A percentile compares a stretch with the other conserved stretches of the same genome.
phyloP scores from a whole-genome alignment of 2,113 vertebrate genomes.

The Saimiri boliviensis region DNA sequence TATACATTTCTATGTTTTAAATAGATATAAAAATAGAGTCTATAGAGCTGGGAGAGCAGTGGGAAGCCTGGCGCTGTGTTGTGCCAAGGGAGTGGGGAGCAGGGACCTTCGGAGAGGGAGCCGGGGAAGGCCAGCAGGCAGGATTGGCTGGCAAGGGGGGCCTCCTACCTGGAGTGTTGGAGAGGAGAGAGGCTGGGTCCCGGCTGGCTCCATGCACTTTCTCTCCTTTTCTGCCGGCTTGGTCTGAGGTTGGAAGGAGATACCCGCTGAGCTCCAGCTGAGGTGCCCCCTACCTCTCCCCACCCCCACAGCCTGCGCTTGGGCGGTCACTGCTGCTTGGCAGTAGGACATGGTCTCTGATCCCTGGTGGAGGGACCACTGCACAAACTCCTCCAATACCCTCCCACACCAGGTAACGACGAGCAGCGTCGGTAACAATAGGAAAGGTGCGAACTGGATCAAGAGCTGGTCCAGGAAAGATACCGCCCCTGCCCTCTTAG shows the following conservation, averaged over 20 bases:
- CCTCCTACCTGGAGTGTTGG: neutral
- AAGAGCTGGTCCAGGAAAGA: neutral
- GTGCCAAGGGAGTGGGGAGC: neutral
- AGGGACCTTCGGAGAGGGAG: neutral
- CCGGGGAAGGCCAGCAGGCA: rapidly evolving
- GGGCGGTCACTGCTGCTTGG: conserved; percentile 10
- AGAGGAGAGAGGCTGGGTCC: neutral
- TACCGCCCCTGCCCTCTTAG: neutral
- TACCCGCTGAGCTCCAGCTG: neutral
- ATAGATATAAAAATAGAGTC: conserved; percentile 87
- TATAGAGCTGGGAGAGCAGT: conserved; percentile 82
- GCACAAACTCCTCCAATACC: conserved; percentile 28
- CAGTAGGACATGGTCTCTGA: neutral
- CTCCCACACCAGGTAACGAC: neutral
- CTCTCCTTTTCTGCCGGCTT: conserved; percentile 36
- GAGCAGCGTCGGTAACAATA: neutral
- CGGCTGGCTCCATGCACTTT: conserved; percentile 51
- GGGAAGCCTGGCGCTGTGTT: conserved; percentile 75
- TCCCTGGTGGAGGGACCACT: neutral
- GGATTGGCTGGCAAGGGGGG: neutral
- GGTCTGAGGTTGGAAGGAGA: conserved; percentile 62
- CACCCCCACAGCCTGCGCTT: neutral
- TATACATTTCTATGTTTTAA: conserved; percentile 89
- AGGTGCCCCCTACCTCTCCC: neutral
- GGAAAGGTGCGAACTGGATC: neutral